Conservation (phyloP, 2,888 invertebrate genomes). For the Tachina grossa region DNA sequence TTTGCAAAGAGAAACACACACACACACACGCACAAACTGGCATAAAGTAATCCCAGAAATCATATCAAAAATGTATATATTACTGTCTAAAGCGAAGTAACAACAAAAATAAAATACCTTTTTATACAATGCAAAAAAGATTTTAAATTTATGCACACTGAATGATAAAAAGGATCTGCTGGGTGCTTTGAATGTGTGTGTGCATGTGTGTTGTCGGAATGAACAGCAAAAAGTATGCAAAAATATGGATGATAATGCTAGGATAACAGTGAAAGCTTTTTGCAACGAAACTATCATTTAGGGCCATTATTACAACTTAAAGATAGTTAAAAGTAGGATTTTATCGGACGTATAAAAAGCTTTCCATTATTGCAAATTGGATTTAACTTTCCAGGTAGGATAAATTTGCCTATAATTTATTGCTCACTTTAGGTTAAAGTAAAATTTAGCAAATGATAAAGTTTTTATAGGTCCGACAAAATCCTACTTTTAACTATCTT, state of each 20-base stretch:
- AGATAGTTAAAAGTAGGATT: too few species aligned
- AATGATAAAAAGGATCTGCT: conserved; percentile 11
- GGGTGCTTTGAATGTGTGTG: neutral
- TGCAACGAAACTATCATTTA: neutral
- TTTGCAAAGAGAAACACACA: neutral
- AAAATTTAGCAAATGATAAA: too few species aligned
- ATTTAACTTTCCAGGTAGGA: too few species aligned
- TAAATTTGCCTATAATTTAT: too few species aligned
- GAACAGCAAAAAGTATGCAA: neutral
- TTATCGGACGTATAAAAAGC: too few species aligned
- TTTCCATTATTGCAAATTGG: too few species aligned
- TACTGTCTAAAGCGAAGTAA: conserved; percentile 46
- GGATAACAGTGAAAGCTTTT: neutral
- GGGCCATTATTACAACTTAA: too few species aligned
- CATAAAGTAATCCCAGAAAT: conserved; percentile 54
- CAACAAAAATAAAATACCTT: neutral
- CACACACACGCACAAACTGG: neutral
- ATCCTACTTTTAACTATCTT: too few species aligned
- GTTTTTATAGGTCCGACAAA: too few species aligned
- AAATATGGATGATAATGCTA: neutral
- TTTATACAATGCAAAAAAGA: conserved; percentile 7
- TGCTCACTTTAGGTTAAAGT: too few species aligned
- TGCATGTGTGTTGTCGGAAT: neutral
- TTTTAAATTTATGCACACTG: conserved; percentile 39
- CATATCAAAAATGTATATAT: conserved; percentile 53